Base-by-base conservation (phyloP, 2,797 vertebrate species). In the Macroramphosus scolopax region DNA sequence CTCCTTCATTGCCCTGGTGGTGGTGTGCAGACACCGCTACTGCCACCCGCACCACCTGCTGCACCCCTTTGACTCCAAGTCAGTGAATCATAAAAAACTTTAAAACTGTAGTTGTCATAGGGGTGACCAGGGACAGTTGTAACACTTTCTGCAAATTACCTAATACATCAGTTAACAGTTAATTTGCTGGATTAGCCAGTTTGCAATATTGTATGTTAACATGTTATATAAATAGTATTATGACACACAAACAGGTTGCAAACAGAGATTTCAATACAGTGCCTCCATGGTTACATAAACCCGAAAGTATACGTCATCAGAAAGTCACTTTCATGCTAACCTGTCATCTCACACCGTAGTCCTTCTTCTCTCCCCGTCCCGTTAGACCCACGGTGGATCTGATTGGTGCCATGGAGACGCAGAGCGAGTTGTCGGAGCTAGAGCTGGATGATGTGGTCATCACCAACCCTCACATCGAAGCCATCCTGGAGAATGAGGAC, bases 361-460 rank as follows among this genome's bases (percentile, higher is more conserved):
- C 15, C 7, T 14, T 50, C 15, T 37, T 9, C 22, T 11, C 15
- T 17, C 1, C 25, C 28, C 30, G 20, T 13, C 22, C 11, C 51
- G 24, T 51, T 69, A 98, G 96, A 64, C 96, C 95, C 49, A 98
- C 92, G 0, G 90, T 96, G 66, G 96, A 98, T 72, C 90, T 97
- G 63, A 98, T 95, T 0, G 92, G 95, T 2, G 93, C 92, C 29
- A 91, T 92, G 51, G 96, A 98, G 89, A 95, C 91, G 0, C 94
- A 97, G 11, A 96, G 95, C 0, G 96, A 98, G 75, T 93, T 88
- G 0, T 98, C 96, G 0, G 96, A 98, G 79, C 82, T 98, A 76
- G 96, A 98, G 77, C 83, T 98, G 82, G 96, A 97, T 0, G 95
- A 98, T 0, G 96, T 98, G 15, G 95, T 98, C 57, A 98, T 98